A percentile compares a stretch with the other conserved stretches of the same genome.
phyloP scores from a whole-genome alignment of 2,113 vertebrate genomes.

The Sus scrofa region T2T-Sscrofa CM000827.6:110317501-110318000 shows the following conservation, averaged over 20 bases:
- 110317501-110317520: background rate
- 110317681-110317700: background rate
- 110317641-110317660: background rate
- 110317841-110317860: background rate
- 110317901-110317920: background rate
- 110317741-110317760: too few relatives aligned
- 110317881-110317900: background rate
- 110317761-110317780: accelerated
- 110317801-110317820: accelerated
- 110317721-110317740: background rate
- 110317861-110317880: too few relatives aligned
- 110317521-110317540: background rate
- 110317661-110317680: background rate
- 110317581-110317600: background rate
- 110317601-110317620: background rate
- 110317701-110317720: background rate
- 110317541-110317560: background rate
- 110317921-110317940: background rate
- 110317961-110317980: background rate
- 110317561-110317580: background rate
- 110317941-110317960: background rate
- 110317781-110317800: accelerated
- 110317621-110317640: background rate
- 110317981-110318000: too few relatives aligned
- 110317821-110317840: background rate